These are phyloP conservation scores for Ligdia adustata DNA, from an alignment of 2,888 invertebrate genomes.

Conservation along the genomic window DNA sequence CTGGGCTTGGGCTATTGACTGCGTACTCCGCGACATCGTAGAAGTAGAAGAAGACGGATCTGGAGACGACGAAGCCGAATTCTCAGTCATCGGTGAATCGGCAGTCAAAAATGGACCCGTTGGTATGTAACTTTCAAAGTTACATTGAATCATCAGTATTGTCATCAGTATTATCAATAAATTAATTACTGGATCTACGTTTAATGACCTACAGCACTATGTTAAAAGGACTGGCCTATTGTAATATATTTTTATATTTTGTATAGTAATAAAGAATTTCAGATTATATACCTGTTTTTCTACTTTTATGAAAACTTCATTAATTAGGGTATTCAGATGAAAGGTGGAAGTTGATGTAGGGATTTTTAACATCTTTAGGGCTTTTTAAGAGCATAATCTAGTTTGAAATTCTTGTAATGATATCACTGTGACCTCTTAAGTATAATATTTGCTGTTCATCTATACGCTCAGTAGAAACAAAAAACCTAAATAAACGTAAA, in stretches of 20 bases:
- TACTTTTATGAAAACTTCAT: too few relatives aligned
- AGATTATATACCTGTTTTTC: too few relatives aligned
- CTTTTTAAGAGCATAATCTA: too few relatives aligned
- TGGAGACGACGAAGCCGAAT: constrained; percentile 37
- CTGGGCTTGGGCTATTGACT: constrained; percentile 46
- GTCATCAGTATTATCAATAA: background rate
- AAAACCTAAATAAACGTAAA: too few relatives aligned
- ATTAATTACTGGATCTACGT: background rate
- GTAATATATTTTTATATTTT: background rate
- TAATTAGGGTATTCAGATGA: too few relatives aligned
- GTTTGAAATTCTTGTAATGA: too few relatives aligned
- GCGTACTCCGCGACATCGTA: constrained; percentile 49
- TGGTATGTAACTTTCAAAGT: constrained; percentile 28
- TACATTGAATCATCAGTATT: background rate
- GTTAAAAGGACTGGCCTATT: background rate
- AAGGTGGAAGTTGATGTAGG: too few relatives aligned
- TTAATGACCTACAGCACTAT: background rate
- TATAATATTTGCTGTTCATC: too few relatives aligned
- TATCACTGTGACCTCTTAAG: too few relatives aligned
- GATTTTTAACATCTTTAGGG: too few relatives aligned
- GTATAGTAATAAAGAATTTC: background rate
- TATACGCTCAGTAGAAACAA: too few relatives aligned
- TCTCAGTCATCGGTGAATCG: constrained; percentile 41
- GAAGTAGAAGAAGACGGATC: constrained; percentile 38
- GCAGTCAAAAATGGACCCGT: constrained; percentile 40